A percentile compares a stretch with the other conserved stretches of the same genome.
Evolutionary conservation across 1,140 invertebrate species (phyloP).

Genomic region (Acromyrmex echinatior): DNA sequence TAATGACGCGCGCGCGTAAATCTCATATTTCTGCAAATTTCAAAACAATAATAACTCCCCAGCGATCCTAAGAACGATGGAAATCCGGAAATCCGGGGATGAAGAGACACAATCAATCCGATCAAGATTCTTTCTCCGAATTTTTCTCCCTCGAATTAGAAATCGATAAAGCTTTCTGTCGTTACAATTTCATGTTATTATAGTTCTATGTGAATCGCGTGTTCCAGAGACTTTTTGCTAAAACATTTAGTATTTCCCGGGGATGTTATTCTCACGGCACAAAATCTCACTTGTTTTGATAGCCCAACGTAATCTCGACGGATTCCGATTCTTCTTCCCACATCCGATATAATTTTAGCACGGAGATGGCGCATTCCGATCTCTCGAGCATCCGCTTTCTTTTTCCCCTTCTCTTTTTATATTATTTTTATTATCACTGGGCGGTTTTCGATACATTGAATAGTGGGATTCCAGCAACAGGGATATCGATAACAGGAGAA

Average conservation of each 20-base stretch:
- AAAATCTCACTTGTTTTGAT: constrained; percentile 25
- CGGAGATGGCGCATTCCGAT: not conserved
- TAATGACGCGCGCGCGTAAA: not conserved
- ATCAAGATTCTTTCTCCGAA: not conserved
- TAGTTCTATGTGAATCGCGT: not conserved
- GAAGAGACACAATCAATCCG: not conserved
- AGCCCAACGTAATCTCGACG: not conserved
- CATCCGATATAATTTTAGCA: not conserved
- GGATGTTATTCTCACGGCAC: not conserved
- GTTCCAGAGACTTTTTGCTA: not conserved
- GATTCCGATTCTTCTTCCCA: not conserved
- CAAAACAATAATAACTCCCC: constrained; percentile 28
- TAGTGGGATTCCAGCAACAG: not conserved
- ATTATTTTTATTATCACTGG: constrained; percentile 33
- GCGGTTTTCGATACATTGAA: constrained; percentile 30
- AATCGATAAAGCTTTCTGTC: not conserved
- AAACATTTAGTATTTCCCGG: not conserved
- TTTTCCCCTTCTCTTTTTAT: not conserved
- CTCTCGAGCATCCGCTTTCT: not conserved
- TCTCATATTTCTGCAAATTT: not conserved
- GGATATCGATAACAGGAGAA: constrained; percentile 38
- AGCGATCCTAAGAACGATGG: not conserved
- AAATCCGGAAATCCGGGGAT: not conserved
- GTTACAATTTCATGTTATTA: not conserved
- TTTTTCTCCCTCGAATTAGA: not conserved